Percentiles rank a stretch among this genome's conserved stretches.
Evolutionary conservation across 2,888 invertebrate genomes (phyloP).

Genomic region (Drosophila mulleri): DNA sequence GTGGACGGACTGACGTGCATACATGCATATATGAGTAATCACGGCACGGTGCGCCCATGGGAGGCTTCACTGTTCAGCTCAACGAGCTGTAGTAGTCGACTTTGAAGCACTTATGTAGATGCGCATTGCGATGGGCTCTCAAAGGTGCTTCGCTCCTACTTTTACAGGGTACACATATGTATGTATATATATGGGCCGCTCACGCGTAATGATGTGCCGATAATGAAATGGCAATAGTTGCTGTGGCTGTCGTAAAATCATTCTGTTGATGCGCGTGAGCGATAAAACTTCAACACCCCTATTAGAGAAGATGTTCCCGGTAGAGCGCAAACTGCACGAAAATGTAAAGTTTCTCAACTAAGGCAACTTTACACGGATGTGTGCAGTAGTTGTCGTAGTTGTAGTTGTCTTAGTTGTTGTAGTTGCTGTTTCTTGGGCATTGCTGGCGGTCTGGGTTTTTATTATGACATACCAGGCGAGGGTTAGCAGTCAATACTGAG

Average conservation of each 20-base stretch:
- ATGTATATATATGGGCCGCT: constrained; percentile 3
- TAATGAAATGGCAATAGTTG: constrained; percentile 64
- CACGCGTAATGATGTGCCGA: constrained; percentile 60
- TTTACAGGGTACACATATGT: constrained; percentile 2
- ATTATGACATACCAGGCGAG: constrained; percentile 19
- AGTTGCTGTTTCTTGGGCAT: background rate
- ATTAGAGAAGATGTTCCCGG: constrained; percentile 32
- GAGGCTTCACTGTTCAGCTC: constrained; percentile 1
- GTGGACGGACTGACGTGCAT: background rate
- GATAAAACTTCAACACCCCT: constrained; percentile 60
- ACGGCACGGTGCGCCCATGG: background rate
- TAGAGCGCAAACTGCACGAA: constrained; percentile 13
- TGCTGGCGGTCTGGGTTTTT: background rate
- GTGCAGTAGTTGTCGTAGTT: constrained; percentile 1
- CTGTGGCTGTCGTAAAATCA: constrained; percentile 55
- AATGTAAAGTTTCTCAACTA: constrained; percentile 9
- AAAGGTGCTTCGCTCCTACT: background rate
- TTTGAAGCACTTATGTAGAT: background rate
- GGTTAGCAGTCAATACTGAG: constrained; percentile 5
- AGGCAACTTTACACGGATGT: constrained; percentile 1
- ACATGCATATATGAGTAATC: background rate
- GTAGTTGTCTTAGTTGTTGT: background rate
- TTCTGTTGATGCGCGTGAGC: constrained; percentile 69
- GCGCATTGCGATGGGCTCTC: background rate
- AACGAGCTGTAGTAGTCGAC: background rate